A percentile compares a stretch with the other conserved stretches of the same genome.
Evolutionary conservation across 2,113 vertebrate genomes (phyloP).

Genomic region (Conger conger): DNA sequence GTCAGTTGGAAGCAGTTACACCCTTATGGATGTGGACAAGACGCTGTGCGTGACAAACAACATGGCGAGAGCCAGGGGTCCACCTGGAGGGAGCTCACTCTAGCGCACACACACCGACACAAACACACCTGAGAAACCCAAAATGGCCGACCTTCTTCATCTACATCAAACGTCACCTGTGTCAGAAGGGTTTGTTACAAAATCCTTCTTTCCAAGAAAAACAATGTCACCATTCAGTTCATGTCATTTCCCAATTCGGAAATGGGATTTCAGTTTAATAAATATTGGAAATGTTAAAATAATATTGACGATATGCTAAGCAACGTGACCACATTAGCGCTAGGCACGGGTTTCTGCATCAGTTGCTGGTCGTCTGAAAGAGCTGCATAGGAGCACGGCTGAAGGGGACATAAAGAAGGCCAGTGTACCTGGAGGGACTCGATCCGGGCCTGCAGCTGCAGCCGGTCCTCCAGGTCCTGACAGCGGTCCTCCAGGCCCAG

Average conservation of each 20-base stretch:
- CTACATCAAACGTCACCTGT: slow-evolving; percentile 92
- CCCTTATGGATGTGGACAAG: slow-evolving; percentile 16
- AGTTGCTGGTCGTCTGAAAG: background rate
- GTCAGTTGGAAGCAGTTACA: slow-evolving; percentile 16
- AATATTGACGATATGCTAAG: slow-evolving; percentile 10
- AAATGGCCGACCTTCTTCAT: slow-evolving; percentile 81
- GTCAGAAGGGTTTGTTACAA: slow-evolving; percentile 81
- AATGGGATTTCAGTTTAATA: background rate
- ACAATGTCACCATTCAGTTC: slow-evolving; percentile 50
- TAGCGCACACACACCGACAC: slow-evolving; percentile 56
- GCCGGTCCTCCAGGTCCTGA: slow-evolving; percentile 80
- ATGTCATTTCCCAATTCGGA: slow-evolving; percentile 15
- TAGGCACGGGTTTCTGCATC: background rate
- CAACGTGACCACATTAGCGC: background rate
- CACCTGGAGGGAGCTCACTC: slow-evolving; percentile 64
- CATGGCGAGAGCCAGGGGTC: slow-evolving; percentile 58
- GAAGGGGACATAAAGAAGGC: background rate
- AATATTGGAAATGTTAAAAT: background rate
- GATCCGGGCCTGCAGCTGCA: slow-evolving; percentile 82
- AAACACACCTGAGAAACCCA: slow-evolving; percentile 84
- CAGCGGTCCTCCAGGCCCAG: slow-evolving; percentile 82
- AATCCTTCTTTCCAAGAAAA: slow-evolving; percentile 51
- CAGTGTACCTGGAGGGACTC: slow-evolving; percentile 80
- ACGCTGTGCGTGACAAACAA: slow-evolving; percentile 55
- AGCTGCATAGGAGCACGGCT: background rate